Evolutionary conservation across 2,888 invertebrate genomes (phyloP).

Genomic region (Marronus borbonicus): DNA sequence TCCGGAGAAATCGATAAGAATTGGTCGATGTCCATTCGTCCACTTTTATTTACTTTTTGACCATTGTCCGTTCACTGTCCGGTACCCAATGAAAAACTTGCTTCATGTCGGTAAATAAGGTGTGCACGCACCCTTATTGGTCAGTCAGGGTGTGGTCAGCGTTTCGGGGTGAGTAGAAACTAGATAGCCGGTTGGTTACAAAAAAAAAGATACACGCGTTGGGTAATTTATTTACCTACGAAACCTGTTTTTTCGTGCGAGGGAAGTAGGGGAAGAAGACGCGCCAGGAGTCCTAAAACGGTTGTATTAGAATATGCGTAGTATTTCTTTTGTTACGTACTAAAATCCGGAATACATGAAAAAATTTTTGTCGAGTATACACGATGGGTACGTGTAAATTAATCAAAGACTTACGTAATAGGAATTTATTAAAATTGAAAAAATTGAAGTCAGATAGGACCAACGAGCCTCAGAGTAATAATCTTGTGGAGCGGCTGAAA

Average conservation of each 20-base stretch:
- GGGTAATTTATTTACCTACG: conserved; percentile 34
- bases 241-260: conserved; percentile 34
- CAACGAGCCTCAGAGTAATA: too few relatives aligned
- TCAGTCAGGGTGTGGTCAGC: conserved; percentile 69
- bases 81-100: conserved; percentile 50
- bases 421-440: too few relatives aligned
- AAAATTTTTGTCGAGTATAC: too few relatives aligned
- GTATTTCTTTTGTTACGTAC: too few relatives aligned
- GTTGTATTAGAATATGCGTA: neutral
- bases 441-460: too few relatives aligned
- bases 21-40: conserved; percentile 25
- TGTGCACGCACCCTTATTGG: conserved; percentile 64
- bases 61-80: conserved; percentile 51
- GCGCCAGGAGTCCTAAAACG: neutral
- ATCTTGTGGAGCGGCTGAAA: too few relatives aligned
- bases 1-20: conserved; percentile 10
- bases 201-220: conserved; percentile 29
- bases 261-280: neutral
- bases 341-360: too few relatives aligned
- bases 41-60: conserved; percentile 44
- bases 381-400: too few relatives aligned
- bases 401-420: too few relatives aligned
- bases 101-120: conserved; percentile 33
- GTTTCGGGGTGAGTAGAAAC: conserved; percentile 60
- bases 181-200: conserved; percentile 62